These are phyloP conservation scores for Drosophila greeni DNA, from an alignment of 2,888 invertebrate species.

Conservation along the genomic window DNA sequence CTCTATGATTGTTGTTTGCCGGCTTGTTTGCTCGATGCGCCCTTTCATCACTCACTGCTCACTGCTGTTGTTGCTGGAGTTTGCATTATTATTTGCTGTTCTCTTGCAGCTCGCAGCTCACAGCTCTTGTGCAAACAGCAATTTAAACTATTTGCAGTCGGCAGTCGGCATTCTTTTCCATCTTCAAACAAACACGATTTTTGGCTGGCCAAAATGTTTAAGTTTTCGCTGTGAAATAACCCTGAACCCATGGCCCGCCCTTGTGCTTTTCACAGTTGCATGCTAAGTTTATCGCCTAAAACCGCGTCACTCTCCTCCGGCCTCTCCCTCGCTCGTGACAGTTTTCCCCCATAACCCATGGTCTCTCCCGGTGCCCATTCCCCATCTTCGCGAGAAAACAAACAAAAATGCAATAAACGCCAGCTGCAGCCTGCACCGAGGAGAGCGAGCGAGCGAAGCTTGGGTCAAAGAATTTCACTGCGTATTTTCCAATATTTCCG, in stretches of 20 bases:
- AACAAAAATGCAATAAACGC: conserved; percentile 69
- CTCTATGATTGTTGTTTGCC: conserved; percentile 37
- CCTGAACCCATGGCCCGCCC: conserved; percentile 15
- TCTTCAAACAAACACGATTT: conserved; percentile 38
- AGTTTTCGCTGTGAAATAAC: conserved; percentile 34
- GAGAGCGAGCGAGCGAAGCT: conserved; percentile 6
- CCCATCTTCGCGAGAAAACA: conserved; percentile 38
- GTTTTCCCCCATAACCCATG: conserved; percentile 6
- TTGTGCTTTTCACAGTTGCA: conserved; percentile 49
- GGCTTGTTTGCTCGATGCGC: conserved; percentile 37
- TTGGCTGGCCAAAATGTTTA: conserved; percentile 26
- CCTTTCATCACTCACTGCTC: conserved; percentile 26
- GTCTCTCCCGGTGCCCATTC: background rate
- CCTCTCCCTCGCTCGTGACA: conserved; percentile 21
- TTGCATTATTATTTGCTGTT: conserved; percentile 44
- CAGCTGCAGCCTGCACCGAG: conserved; percentile 41
- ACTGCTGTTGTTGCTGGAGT: conserved; percentile 12
- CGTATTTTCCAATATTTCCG: conserved; percentile 49
- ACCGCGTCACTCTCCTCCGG: conserved; percentile 3
- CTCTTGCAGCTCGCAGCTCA: conserved; percentile 22
- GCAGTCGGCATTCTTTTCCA: conserved; percentile 31
- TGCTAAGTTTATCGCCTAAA: conserved; percentile 47
- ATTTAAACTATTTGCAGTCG: conserved; percentile 47
- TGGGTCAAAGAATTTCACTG: conserved; percentile 61
- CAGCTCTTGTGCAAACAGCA: conserved; percentile 35